Evolutionary conservation across 2,113 vertebrate genomes (phyloP).

Genomic region (Saccopteryx bilineata): DNA sequence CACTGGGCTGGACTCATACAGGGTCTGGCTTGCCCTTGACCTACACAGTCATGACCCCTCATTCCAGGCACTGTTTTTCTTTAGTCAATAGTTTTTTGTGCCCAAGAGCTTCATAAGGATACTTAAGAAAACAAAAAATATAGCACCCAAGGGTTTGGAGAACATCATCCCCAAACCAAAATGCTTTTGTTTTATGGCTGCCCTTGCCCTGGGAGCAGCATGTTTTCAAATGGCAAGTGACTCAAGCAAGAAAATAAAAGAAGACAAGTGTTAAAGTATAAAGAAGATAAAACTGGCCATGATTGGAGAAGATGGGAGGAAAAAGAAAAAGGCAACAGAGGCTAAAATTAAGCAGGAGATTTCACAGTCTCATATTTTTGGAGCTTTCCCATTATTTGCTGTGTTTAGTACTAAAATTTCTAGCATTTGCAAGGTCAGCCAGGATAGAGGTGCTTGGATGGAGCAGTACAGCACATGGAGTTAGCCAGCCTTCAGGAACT

Average conservation of each 20-base stretch:
- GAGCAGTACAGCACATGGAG: neutral
- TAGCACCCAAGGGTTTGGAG: neutral
- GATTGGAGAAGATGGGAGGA: neutral
- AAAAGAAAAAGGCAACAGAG: neutral
- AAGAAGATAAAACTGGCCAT: neutral
- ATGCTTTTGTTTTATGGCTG: slow-evolving; percentile 15
- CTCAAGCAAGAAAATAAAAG: neutral
- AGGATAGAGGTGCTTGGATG: neutral
- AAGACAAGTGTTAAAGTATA: neutral
- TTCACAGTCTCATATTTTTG: neutral
- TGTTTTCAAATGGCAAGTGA: slow-evolving; percentile 23
- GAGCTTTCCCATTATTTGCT: neutral
- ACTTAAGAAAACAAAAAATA: slow-evolving; percentile 35
- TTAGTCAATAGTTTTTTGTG: neutral
- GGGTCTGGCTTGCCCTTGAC: neutral
- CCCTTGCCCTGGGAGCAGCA: neutral
- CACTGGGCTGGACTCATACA: neutral
- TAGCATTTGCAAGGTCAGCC: neutral
- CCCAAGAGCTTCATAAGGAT: neutral
- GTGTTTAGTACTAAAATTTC: neutral
- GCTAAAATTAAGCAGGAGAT: neutral
- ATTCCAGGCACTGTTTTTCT: neutral
- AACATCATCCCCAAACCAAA: neutral
- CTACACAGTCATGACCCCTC: neutral
- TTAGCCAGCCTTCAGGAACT: neutral